Percentiles rank a stretch among this genome's conserved stretches.
Evolutionary conservation across 2,797 vertebrate species (phyloP).

Genomic region (Busarellus nigricollis): DNA sequence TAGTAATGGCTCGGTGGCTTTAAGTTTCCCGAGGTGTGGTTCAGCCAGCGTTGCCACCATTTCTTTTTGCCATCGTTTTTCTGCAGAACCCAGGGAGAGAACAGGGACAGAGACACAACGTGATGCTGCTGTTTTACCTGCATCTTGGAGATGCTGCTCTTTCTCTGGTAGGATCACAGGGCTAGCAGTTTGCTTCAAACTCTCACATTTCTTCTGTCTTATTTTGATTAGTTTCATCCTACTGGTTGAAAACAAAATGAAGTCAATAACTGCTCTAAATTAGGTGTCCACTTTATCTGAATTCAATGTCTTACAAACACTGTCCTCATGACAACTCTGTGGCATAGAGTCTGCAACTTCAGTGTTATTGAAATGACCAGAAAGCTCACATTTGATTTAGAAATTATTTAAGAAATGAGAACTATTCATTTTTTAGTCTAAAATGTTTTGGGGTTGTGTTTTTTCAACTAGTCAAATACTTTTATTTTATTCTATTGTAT

Average conservation of each 20-base stretch:
- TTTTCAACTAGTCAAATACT: not conserved
- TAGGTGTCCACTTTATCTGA: not conserved
- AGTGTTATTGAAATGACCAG: not conserved
- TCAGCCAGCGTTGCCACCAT: constrained; percentile 78
- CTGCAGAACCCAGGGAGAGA: not conserved
- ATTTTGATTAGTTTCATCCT: constrained; percentile 83
- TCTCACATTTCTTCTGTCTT: constrained; percentile 67
- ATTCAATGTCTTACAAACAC: not conserved
- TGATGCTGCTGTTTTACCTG: not conserved
- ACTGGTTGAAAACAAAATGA: not conserved
- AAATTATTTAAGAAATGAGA: not conserved
- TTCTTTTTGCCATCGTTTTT: constrained; percentile 55
- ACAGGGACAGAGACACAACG: not conserved
- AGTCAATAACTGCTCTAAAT: not conserved
- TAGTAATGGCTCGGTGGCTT: not conserved
- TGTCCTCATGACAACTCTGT: accelerated
- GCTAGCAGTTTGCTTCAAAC: not conserved
- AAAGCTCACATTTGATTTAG: not conserved
- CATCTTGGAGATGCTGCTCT: not conserved
- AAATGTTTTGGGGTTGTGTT: not conserved
- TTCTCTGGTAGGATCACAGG: not conserved
- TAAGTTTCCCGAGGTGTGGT: constrained; percentile 65
- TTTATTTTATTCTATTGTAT: not conserved
- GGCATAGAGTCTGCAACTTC: not conserved
- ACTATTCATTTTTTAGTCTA: not conserved